phyloP scores from a whole-genome alignment of 2,113 vertebrate genomes.

The Thalassoma bifasciatum region DNA sequence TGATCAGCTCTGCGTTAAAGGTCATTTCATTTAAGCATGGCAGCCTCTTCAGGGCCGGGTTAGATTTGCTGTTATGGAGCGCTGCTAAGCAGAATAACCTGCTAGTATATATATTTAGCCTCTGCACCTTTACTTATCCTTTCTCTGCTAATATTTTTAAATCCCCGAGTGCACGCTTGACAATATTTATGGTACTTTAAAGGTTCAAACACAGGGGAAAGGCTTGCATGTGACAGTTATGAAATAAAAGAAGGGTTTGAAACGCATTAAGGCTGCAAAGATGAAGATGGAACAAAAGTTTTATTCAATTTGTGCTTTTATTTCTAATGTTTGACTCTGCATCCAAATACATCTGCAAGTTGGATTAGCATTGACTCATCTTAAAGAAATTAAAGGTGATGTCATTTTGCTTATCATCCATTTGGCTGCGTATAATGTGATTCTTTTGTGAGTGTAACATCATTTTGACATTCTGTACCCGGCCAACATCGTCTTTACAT shows the following conservation, averaged over 20 bases:
- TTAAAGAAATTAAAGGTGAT: conserved; percentile 74
- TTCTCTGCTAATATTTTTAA: conserved; percentile 35
- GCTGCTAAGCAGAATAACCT: conserved; percentile 58
- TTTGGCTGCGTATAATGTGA: conserved; percentile 74
- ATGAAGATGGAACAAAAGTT: conserved; percentile 47
- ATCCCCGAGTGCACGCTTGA: not conserved
- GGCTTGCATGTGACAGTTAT: conserved; percentile 1
- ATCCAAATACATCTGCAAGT: conserved; percentile 62
- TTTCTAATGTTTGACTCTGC: conserved; percentile 54
- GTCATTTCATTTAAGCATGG: conserved; percentile 74
- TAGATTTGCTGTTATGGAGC: conserved; percentile 30
- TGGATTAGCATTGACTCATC: conserved; percentile 73
- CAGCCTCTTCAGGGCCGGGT: conserved; percentile 50
- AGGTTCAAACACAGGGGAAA: not conserved
- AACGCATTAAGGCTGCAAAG: conserved; percentile 35
- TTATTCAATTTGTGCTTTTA: conserved; percentile 61
- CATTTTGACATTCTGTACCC: conserved; percentile 70
- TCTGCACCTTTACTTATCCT: conserved; percentile 27
- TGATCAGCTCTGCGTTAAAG: conserved; percentile 78
- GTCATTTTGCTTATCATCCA: conserved; percentile 73
- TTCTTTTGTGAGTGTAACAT: conserved; percentile 70
- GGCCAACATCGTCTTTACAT: conserved; percentile 73
- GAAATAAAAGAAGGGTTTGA: not conserved
- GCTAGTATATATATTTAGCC: conserved; percentile 48
- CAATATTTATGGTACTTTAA: not conserved